These are phyloP conservation scores for Erpornis zantholeuca DNA, from an alignment of 2,113 vertebrate genomes.

Conservation along the genomic window DNA sequence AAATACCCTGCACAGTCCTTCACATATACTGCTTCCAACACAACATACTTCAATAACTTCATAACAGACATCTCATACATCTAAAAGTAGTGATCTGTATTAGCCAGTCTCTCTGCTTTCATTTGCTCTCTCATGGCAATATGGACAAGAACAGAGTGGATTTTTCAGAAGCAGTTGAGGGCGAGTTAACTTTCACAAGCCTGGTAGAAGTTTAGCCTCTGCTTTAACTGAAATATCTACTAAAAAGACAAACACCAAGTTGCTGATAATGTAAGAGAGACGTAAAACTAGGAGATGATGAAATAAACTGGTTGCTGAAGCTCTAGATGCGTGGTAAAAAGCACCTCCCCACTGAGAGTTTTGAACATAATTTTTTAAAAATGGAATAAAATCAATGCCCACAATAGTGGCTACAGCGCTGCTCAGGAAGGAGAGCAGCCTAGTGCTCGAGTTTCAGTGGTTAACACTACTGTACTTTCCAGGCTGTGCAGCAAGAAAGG, in stretches of 20 bases:
- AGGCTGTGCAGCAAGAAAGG: not conserved
- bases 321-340: not conserved
- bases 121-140: not conserved
- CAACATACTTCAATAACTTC: not conserved
- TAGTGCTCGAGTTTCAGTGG: not conserved
- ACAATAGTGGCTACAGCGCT: not conserved
- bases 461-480: not conserved
- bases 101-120: not conserved
- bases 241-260: not conserved
- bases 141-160: not conserved
- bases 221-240: not conserved
- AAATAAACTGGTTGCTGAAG: not conserved
- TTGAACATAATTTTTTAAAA: not conserved
- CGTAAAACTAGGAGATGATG: not conserved
- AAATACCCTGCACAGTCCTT: not conserved
- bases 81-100: not conserved
- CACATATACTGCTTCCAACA: not conserved
- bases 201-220: not conserved
- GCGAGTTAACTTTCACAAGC: not conserved
- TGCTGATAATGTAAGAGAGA: not conserved
- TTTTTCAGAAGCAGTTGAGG: not conserved
- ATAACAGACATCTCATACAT: not conserved
- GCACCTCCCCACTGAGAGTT: not conserved
- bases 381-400: not conserved
- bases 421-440: not conserved